Evolutionary conservation across 2,113 vertebrate genomes (phyloP), one percentile per base, ranked within the genome.

Genomic region (Semicossyphus pulcher): DNA sequence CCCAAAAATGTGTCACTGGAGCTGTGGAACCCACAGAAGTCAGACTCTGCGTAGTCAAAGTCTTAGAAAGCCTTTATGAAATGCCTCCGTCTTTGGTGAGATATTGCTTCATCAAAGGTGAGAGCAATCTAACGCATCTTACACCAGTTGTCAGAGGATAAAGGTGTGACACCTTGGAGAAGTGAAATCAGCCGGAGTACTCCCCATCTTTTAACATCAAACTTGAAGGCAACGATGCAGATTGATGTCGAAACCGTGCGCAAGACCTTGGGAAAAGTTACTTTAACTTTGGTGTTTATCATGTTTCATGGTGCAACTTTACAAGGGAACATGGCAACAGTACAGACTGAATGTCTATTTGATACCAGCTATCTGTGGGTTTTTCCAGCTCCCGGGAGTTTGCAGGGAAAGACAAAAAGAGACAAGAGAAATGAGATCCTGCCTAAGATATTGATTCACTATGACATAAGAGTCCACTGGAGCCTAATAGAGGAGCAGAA

Each of bases 111-210:
- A 81, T 77, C 74, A 80, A 76, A 63, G 65, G 32, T 34, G 54
- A 72, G 16, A 75, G 72, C n/a, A 18, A 29, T 25, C 77, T 75
- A 32, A 58, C 71, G 81, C 53, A 80, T 57, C 68, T 71, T 84
- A 72, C 80, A 80, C 81, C 80, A 85, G 74, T 56, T 85, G 79
- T 85, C 79, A 80, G 51, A 28, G 52, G 70, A 76, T 82, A 57
- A 79, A 60, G 18, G 54, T 41, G 52, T 44, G 34, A 72, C 39
- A 70, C 80, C 66, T 71, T 63, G n/a, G 62, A 72, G 61, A 51
- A 54, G 57, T 67, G 26, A 74, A 80, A 64, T 78, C 70, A 82
- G 36, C 57, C 63, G 68, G 44, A 78, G 57, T 73, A 76, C 74
- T 82, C 2, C 29, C 20, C 45, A 68, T 71, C 37, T 73, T 73